Evolutionary conservation across 1,140 invertebrate genomes (phyloP).

Genomic region (Drosophila tsacasi): DNA sequence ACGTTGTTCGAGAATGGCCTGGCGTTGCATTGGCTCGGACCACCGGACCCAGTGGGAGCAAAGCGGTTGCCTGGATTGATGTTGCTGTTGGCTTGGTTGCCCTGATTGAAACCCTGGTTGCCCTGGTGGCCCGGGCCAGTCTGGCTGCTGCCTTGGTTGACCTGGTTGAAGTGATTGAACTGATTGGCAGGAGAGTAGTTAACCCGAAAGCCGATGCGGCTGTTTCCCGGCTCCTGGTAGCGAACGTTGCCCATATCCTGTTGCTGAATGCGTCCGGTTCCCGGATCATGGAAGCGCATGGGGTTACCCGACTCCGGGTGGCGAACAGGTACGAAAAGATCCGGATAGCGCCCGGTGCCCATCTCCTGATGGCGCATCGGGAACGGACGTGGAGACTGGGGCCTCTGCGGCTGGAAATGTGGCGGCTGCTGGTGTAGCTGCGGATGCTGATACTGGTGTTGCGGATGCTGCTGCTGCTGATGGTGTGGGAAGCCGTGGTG

Average conservation of each 20-base stretch:
- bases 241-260: constrained; percentile 1
- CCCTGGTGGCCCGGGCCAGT: neutral
- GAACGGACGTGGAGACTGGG: neutral
- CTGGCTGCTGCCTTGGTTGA: neutral
- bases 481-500: neutral
- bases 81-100: neutral
- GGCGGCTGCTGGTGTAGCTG: neutral
- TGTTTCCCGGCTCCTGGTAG: neutral
- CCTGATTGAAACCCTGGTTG: neutral
- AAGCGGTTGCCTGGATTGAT: constrained; percentile 11
- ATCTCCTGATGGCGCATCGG: neutral
- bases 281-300: neutral
- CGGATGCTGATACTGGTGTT: neutral
- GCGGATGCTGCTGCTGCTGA: neutral
- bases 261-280: neutral
- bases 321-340: neutral
- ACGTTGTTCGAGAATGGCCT: neutral
- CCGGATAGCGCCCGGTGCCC: neutral
- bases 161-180: neutral
- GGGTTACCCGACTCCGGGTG: neutral
- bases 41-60: neutral
- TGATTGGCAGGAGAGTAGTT: neutral
- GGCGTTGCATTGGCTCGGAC: neutral
- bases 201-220: neutral
- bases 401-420: neutral